These are phyloP conservation scores for Isurus oxyrinchus DNA, from an alignment of 2,113 vertebrate species.

Conservation along the genomic window DNA sequence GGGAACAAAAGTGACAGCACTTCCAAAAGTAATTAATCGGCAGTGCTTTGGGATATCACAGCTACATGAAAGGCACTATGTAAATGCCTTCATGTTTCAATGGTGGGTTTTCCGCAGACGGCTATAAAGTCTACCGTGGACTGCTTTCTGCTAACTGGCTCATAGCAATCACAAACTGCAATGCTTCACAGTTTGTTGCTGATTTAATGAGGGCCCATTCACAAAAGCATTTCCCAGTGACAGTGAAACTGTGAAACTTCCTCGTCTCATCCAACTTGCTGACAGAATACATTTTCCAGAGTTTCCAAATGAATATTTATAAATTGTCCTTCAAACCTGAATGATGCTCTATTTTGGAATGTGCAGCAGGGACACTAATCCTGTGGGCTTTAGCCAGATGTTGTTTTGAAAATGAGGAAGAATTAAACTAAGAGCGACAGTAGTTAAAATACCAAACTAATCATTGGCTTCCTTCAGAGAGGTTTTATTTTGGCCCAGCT, in stretches of 20 bases:
- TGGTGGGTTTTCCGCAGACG: background rate
- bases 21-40: background rate
- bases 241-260: background rate
- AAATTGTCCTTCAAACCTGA: background rate
- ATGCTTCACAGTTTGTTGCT: background rate
- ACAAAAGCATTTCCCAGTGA: background rate
- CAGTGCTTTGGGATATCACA: background rate
- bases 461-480: background rate
- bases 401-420: background rate
- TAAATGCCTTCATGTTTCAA: background rate
- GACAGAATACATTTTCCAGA: background rate
- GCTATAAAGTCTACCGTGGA: background rate
- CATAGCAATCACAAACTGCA: background rate
- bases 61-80: background rate
- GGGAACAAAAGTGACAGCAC: background rate
- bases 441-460: background rate
- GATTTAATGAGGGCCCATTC: background rate
- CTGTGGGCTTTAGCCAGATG: background rate
- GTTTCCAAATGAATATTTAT: constrained; percentile 1
- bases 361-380: background rate
- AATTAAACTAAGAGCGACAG: too few relatives aligned
- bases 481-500: background rate
- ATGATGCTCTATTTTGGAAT: background rate
- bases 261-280: background rate
- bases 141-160: background rate